Evolutionary conservation across 2,113 vertebrate genomes (phyloP), one percentile per base, ranked within the genome.

Genomic region (Elephas maximus): DNA sequence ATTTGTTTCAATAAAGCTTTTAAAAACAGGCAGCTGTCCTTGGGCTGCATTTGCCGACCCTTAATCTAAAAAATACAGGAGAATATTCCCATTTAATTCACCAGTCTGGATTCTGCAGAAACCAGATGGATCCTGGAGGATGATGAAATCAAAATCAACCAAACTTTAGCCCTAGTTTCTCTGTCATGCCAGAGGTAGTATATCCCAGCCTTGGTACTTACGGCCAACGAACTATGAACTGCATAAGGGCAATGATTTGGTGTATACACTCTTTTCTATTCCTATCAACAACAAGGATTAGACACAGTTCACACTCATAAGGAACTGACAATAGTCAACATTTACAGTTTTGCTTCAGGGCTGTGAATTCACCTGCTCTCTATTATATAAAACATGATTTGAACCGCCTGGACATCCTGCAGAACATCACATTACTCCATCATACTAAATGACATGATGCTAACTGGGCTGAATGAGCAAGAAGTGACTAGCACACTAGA

Each of bases 71-170:
- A 63, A 24, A 90, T 85, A 60, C 53, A 65, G 26, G 12, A 5
- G 33, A 5, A 65, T 45, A 60, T 90, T 94, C 53, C 60, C 12
- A 89, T 41, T 82, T 74, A 65, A 81, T 63, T 90, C 71, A 90
- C 53, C 88, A 77, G 28, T 77, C 28, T 90, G 48, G 93, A 51
- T 77, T 82, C 65, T 84, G 28, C 63, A 88, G 51, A 79, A 93
- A 87, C 45, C 86, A 94, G n/a, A 90, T 37, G 65, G 89, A 83
- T 44, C 77, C 69, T 67, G 10, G 44, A 83, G 79, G 44, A 28
- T 57, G 26, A 60, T 26, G 57, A 85, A 33, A 5, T 79, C 80
- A 90, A 71, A 90, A 77, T 78, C 11, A 60, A 85, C 20, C 37
- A 69, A 71, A 85, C 65, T 65, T 23, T 73, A 62, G 26, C 65